Evolutionary conservation across 2,113 vertebrate species (phyloP).

Genomic region (Tylochromis polylepis): DNA sequence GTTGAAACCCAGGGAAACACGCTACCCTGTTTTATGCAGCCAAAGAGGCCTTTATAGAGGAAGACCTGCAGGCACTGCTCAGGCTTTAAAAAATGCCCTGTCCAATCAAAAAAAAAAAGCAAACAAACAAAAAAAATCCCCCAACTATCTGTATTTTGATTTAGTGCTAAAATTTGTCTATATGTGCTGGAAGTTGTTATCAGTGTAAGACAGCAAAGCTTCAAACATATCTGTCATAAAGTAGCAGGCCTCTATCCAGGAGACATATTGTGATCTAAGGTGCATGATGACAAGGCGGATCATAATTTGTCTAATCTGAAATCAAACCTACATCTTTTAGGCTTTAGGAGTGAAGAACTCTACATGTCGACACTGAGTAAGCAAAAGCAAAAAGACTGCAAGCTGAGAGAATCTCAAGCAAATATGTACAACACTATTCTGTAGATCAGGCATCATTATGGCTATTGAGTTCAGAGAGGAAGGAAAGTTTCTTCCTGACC

Average conservation of each 20-base stretch:
- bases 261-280: background rate
- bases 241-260: background rate
- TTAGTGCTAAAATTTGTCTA: background rate
- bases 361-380: background rate
- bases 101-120: background rate
- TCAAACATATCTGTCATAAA: background rate
- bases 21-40: background rate
- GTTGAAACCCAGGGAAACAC: background rate
- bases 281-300: background rate
- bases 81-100: background rate
- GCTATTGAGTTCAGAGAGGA: background rate
- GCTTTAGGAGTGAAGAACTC: background rate
- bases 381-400: background rate
- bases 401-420: background rate
- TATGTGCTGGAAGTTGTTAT: background rate
- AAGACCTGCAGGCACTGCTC: background rate
- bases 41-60: background rate
- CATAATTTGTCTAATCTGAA: background rate
- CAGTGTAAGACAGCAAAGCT: background rate
- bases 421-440: background rate
- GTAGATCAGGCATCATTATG: background rate
- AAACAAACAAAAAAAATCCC: fast-evolving
- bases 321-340: background rate
- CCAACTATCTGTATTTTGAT: background rate
- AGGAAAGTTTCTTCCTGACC: background rate